Evolutionary conservation across 2,113 vertebrate genomes (phyloP), one percentile per base, ranked within the genome.

Genomic region (Alouatta palliata): DNA sequence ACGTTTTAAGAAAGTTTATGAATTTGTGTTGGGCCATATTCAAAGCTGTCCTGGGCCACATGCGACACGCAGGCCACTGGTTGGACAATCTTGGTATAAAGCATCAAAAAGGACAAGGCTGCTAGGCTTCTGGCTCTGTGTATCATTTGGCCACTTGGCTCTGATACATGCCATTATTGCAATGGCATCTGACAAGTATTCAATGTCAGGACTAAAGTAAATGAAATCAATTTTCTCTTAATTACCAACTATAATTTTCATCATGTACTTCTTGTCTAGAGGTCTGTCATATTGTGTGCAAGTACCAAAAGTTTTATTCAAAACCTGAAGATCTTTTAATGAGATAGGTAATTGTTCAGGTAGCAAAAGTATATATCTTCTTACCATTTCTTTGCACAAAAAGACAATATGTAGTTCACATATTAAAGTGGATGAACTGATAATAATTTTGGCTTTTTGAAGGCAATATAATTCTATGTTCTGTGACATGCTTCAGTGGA

Each of bases 271-370:
- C 87, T 76, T n/a, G 58, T 93, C 27, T 54, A 87, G 35, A 91
- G 47, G 58, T 88, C 58, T 92, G 11, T 43, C 54, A 49, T 54
- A 58, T 2, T 75, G 16, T n/a, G 30, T 45, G 25, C 40, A 92
- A 94, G 16, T 35, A 58, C 30, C 87, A 81, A 95, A 73, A 96
- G 30, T 12, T 71, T 94, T 88, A 87, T 37, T 95, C 49, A 81
- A 76, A 87, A 89, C 37, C 27, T 92, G 35, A 93, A 94, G 49
- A 79, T 58, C 47, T 93, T 90, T 80, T 80, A 45, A 73, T 71
- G 14, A 87, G 2, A 93, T 13, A 40, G 70, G n/a, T 88, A 14
- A 30, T 25, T 45, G 56, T 83, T 86, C 27, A 19, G 77, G n/a
- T 37, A 52, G 54, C 80, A 90, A 87, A 84, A 54, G 12, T 19